phyloP scores from a whole-genome alignment of 2,888 invertebrate species.

The Noctua janthe region DNA sequence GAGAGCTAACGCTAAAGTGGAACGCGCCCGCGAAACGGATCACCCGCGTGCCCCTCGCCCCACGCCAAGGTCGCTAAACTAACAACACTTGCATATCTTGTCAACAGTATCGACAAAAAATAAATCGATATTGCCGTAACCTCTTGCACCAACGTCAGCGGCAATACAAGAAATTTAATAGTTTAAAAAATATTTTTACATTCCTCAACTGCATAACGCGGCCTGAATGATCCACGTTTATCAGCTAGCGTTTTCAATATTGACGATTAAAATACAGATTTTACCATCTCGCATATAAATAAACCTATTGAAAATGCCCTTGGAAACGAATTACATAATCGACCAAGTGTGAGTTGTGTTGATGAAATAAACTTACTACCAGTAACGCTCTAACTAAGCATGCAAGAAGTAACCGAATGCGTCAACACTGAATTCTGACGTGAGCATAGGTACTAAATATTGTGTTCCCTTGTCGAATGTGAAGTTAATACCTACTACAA shows the following conservation, averaged over 20 bases:
- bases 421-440: conserved; percentile 24
- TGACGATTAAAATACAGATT: conserved; percentile 16
- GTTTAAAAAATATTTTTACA: conserved; percentile 20
- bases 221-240: conserved; percentile 25
- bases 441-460: neutral
- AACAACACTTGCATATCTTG: conserved; percentile 65
- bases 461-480: conserved; percentile 7
- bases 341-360: conserved; percentile 17
- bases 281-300: conserved; percentile 21
- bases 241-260: conserved; percentile 11
- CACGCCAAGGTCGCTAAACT: conserved; percentile 81
- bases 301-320: conserved; percentile 29
- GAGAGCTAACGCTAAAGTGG: conserved; percentile 88
- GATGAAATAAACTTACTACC: conserved; percentile 4
- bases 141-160: conserved; percentile 59
- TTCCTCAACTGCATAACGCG: conserved; percentile 26
- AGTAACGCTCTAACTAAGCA: conserved; percentile 25
- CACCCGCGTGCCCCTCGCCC: conserved; percentile 78
- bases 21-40: conserved; percentile 87
- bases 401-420: conserved; percentile 22
- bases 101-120: conserved; percentile 62
- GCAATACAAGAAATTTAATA: conserved; percentile 41
- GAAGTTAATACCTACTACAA: conserved; percentile 66
- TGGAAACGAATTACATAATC: conserved; percentile 24
- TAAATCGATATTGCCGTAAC: conserved; percentile 64